These are phyloP conservation scores for Amazona ochrocephala DNA, from an alignment of 2,797 vertebrate species.

Conservation along the genomic window DNA sequence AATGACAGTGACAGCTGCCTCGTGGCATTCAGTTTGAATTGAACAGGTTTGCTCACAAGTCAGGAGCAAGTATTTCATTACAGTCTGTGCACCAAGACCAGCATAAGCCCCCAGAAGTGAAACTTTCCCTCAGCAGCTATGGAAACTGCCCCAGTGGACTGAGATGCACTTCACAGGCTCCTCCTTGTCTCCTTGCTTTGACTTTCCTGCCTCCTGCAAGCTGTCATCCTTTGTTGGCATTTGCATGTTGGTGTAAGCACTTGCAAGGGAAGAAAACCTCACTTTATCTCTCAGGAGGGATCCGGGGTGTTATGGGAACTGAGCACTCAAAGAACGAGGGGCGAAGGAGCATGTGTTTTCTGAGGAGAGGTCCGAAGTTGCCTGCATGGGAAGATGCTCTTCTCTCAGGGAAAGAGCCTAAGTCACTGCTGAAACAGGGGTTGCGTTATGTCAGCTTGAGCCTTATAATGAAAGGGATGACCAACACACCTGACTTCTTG, in stretches of 20 bases:
- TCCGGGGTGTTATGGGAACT: slow-evolving; percentile 80
- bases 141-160: not conserved
- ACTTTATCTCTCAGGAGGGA: slow-evolving; percentile 6
- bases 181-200: slow-evolving; percentile 49
- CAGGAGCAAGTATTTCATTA: slow-evolving; percentile 74
- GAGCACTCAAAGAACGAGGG: slow-evolving; percentile 79
- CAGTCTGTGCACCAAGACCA: slow-evolving; percentile 67
- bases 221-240: not conserved
- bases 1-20: slow-evolving; percentile 92
- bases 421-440: slow-evolving; percentile 76
- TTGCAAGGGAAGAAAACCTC: slow-evolving; percentile 18
- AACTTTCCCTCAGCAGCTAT: slow-evolving; percentile 25
- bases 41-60: slow-evolving; percentile 77
- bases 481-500: slow-evolving; percentile 83
- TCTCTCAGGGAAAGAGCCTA: slow-evolving; percentile 76
- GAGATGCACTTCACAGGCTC: slow-evolving; percentile 50
- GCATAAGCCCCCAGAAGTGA: slow-evolving; percentile 34
- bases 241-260: not conserved
- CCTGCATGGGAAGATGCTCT: slow-evolving; percentile 77
- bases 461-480: slow-evolving; percentile 86
- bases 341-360: slow-evolving; percentile 26
- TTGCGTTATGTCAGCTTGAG: slow-evolving; percentile 83
- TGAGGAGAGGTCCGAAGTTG: slow-evolving; percentile 69
- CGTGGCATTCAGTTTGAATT: slow-evolving; percentile 80
- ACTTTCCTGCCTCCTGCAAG: not conserved